A percentile compares a stretch with the other conserved stretches of the same genome.
Evolutionary conservation across 2,113 vertebrate species (phyloP).

Genomic region (Percina caprodes): DNA sequence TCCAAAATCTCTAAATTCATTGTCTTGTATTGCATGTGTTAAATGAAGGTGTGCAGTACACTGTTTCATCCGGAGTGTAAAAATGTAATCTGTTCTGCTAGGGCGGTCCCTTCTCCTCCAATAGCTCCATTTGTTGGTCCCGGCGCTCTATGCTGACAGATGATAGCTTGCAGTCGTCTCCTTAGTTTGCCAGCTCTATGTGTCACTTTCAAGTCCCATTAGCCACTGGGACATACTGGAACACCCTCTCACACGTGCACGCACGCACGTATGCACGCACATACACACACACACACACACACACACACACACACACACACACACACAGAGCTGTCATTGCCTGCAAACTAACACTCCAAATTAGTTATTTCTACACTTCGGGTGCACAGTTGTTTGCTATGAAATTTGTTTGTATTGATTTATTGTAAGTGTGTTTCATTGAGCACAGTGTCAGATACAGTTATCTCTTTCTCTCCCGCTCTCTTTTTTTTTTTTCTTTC

Average conservation of each 20-base stretch:
- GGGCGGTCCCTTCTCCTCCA: constrained; percentile 78
- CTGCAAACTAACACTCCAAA: constrained; percentile 7
- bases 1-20: constrained; percentile 12
- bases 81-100: constrained; percentile 87
- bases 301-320: constrained; percentile 19
- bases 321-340: constrained; percentile 20
- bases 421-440: constrained; percentile 34
- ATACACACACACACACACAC: neutral
- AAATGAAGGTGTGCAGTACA: constrained; percentile 58
- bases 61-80: constrained; percentile 75
- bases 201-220: constrained; percentile 86
- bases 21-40: constrained; percentile 54
- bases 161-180: constrained; percentile 83
- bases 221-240: constrained; percentile 77
- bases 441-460: constrained; percentile 16
- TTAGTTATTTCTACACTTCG: constrained; percentile 29
- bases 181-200: constrained; percentile 81
- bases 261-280: neutral
- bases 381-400: constrained; percentile 8
- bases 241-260: constrained; percentile 44
- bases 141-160: constrained; percentile 79
- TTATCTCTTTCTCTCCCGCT: constrained; percentile 34
- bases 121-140: constrained; percentile 83
- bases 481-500: constrained; percentile 47
- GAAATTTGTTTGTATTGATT: constrained; percentile 46